phyloP scores from a whole-genome alignment of 2,888 invertebrate genomes.

The Hypsopygia costalis region DNA sequence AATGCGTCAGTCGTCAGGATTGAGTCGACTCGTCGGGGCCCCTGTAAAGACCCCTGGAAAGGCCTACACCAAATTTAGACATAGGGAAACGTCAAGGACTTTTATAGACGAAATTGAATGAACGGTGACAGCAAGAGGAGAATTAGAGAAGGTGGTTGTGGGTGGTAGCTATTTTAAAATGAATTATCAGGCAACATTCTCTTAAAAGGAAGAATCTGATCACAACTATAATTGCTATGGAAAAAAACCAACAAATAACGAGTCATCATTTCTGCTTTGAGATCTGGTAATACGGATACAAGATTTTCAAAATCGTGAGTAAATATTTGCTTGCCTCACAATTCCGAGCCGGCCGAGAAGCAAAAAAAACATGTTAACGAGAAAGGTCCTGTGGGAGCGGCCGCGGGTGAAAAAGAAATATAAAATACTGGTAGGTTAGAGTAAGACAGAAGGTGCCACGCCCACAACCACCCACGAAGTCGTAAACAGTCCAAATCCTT shows the following conservation, averaged over 20 bases:
- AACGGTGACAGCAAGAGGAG: too few relatives aligned
- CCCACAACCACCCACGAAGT: conserved; percentile 79
- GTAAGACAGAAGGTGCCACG: conserved; percentile 58
- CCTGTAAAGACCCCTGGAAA: too few relatives aligned
- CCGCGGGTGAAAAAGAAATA: conserved; percentile 51
- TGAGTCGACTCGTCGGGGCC: too few relatives aligned
- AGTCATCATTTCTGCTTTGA: conserved; percentile 52
- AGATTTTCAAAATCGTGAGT: conserved; percentile 77
- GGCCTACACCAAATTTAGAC: too few relatives aligned
- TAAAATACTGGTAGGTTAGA: conserved; percentile 28
- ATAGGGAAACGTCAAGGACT: too few relatives aligned
- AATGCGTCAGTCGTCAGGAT: too few relatives aligned
- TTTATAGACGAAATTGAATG: too few relatives aligned
- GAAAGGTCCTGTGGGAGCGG: conserved; percentile 79
- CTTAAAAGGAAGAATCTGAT: too few relatives aligned
- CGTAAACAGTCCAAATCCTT: conserved; percentile 80
- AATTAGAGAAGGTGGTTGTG: too few relatives aligned
- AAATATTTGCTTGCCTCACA: conserved; percentile 78
- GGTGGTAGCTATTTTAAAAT: too few relatives aligned
- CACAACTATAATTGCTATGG: too few relatives aligned
- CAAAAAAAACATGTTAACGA: conserved; percentile 75
- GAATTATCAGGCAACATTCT: too few relatives aligned
- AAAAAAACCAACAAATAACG: conserved; percentile 30
- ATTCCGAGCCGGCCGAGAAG: conserved; percentile 66
- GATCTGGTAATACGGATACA: conserved; percentile 65